Evolutionary conservation across 2,797 vertebrate species (phyloP).

Genomic region (Sciaenops ocellatus): DNA sequence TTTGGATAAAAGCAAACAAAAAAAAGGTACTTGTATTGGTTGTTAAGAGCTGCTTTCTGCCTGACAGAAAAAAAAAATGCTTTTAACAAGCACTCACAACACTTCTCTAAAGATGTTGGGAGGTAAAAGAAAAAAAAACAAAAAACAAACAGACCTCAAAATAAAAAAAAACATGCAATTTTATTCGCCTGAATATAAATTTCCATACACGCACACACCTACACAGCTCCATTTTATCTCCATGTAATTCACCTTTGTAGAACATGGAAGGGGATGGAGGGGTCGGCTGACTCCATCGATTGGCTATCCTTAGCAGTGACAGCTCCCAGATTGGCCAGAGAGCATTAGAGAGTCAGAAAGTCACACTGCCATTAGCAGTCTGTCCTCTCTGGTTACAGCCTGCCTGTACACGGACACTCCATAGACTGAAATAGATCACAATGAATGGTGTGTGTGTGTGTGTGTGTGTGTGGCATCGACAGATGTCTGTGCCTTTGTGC

Average conservation of each 20-base stretch:
- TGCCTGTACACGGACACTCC: constrained; percentile 42
- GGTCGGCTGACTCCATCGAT: constrained; percentile 75
- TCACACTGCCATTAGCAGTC: constrained; percentile 76
- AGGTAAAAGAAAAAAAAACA: neutral
- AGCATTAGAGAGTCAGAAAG: constrained; percentile 77
- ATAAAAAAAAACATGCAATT: constrained; percentile 3
- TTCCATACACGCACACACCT: constrained; percentile 4
- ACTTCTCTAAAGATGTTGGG: neutral
- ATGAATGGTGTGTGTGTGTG: constrained; percentile 39
- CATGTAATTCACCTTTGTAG: constrained; percentile 74
- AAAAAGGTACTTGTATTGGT: neutral
- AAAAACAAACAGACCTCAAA: neutral
- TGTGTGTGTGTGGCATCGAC: neutral
- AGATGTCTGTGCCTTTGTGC: neutral
- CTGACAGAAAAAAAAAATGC: neutral
- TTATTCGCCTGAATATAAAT: constrained; percentile 19
- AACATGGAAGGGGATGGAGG: constrained; percentile 68
- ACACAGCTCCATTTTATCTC: constrained; percentile 52
- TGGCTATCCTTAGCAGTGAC: constrained; percentile 72
- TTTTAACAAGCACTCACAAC: constrained; percentile 37
- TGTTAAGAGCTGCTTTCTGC: constrained; percentile 31
- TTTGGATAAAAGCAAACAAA: constrained; percentile 12
- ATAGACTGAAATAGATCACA: constrained; percentile 63
- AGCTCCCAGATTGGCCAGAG: constrained; percentile 79
- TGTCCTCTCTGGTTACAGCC: constrained; percentile 77